Percentiles rank a stretch among this genome's conserved stretches.
phyloP scores from a whole-genome alignment of 1,140 invertebrate species.

The Cataglyphis hispanica region DNA sequence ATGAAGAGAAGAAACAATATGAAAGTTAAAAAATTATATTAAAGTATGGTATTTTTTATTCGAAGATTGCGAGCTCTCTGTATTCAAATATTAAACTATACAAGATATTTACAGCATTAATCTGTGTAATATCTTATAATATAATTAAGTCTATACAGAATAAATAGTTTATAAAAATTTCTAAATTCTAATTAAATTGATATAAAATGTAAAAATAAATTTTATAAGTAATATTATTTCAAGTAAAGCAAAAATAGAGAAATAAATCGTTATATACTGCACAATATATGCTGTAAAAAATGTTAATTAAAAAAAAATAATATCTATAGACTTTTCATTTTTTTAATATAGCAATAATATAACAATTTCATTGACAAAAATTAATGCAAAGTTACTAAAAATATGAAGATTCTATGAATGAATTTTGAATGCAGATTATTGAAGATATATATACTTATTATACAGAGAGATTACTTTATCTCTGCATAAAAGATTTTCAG shows the following conservation, averaged over 20 bases:
- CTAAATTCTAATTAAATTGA: not conserved
- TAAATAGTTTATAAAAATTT: not conserved
- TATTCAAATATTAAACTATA: constrained; percentile 14
- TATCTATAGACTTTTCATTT: not conserved
- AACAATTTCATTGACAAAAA: not conserved
- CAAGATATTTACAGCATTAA: constrained; percentile 4
- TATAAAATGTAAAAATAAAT: not conserved
- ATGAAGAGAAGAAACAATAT: constrained; percentile 80
- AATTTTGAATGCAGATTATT: not conserved
- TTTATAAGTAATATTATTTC: not conserved
- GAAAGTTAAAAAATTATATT: not conserved
- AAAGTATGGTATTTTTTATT: not conserved
- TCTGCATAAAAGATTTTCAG: not conserved
- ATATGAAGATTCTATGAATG: not conserved
- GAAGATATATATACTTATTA: not conserved
- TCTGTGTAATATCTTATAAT: not conserved
- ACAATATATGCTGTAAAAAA: not conserved
- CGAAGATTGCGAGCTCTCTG: not conserved
- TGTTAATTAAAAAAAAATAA: not conserved
- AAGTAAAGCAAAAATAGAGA: not conserved
- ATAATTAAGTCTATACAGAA: not conserved
- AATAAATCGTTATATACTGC: not conserved
- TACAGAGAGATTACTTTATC: constrained; percentile 17
- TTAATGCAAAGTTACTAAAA: not conserved
- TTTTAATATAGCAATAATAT: not conserved